These are phyloP conservation scores for Eretmocerus hayati DNA, from an alignment of 2,888 invertebrate genomes.

Conservation along the genomic window DNA sequence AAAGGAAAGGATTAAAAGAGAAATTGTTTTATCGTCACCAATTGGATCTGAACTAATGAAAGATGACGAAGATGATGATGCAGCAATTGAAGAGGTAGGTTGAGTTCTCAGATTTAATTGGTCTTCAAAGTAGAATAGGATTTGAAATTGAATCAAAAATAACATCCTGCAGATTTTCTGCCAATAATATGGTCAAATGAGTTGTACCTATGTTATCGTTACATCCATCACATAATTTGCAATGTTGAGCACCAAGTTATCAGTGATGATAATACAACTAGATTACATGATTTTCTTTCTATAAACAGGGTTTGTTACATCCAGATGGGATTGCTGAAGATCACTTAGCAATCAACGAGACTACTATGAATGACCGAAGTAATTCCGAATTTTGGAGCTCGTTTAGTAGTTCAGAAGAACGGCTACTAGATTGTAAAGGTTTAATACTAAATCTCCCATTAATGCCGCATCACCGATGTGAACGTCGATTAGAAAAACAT, in stretches of 20 bases:
- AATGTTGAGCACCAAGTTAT: not conserved
- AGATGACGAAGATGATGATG: constrained; percentile 57
- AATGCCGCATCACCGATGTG: constrained; percentile 58
- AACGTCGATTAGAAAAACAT: constrained; percentile 43
- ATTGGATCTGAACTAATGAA: constrained; percentile 50
- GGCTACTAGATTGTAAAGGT: constrained; percentile 65
- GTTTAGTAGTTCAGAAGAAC: constrained; percentile 74
- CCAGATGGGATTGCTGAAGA: constrained; percentile 62
- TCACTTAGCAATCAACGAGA: constrained; percentile 59
- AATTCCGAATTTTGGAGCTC: constrained; percentile 77
- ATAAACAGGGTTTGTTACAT: constrained; percentile 42
- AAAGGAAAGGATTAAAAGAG: constrained; percentile 46
- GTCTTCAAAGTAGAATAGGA: too few relatives aligned
- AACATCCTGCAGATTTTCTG: too few relatives aligned
- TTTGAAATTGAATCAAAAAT: too few relatives aligned
- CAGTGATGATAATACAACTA: not conserved
- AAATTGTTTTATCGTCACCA: constrained; percentile 51
- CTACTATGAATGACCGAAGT: constrained; percentile 61
- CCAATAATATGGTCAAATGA: too few relatives aligned
- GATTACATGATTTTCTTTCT: too few relatives aligned
- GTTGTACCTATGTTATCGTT: not conserved
- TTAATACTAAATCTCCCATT: constrained; percentile 65
- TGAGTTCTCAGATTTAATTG: too few relatives aligned
- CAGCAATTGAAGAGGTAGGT: constrained; percentile 58
- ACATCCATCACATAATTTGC: not conserved